Base-by-base conservation (phyloP, 1,140 invertebrate genomes). In the Eciton burchellii region DNA sequence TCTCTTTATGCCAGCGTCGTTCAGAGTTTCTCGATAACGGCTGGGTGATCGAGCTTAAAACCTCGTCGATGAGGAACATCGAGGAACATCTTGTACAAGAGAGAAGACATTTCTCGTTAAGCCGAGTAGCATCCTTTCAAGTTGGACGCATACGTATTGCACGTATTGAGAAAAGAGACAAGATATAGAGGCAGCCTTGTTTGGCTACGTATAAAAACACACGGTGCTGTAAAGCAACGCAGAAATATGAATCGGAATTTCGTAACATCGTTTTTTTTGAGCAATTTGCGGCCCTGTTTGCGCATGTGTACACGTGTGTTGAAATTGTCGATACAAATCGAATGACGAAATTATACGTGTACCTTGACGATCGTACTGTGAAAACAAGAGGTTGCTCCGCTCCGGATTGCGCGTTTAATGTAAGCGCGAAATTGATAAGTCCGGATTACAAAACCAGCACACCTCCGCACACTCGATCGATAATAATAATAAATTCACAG, bases 401-500 rank as follows among this genome's bases (percentile, higher is more conserved):
- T n/a, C n/a, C 43, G 26, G 2, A 19, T 63, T 63, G 43, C n/a
- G 6, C 35, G 6, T 6, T 35, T n/a, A 43, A 11, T 35, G n/a
- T 63, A 49, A 74, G 59, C 43, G 6, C 19, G 19, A 60, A 74
- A 19, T 52, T n/a, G 8, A 63, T 1, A n/a, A n/a, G 16, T 74
- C 47, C n/a, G 49, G 63, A 63, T 74, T 49, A 29, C 41, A 29
- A 49, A 35, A 16, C n/a, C 6, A 21, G 35, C 49, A 35, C 12
- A 65, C 19, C 16, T 47, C 29, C 3, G 26, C 14, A 43, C 52
- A 43, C 52, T 65, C 16, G 6, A 41, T 65, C 62, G 65, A 65
- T 76, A 49, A 63, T 76, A 41, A 65, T 12, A 26, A 73, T 19
- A 60, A 60, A 74, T 47, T 49, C 24, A 24, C 52, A 41, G 68